Evolutionary conservation across 2,888 invertebrate species (phyloP).

Genomic region (Reticulitermes lucifugus): DNA sequence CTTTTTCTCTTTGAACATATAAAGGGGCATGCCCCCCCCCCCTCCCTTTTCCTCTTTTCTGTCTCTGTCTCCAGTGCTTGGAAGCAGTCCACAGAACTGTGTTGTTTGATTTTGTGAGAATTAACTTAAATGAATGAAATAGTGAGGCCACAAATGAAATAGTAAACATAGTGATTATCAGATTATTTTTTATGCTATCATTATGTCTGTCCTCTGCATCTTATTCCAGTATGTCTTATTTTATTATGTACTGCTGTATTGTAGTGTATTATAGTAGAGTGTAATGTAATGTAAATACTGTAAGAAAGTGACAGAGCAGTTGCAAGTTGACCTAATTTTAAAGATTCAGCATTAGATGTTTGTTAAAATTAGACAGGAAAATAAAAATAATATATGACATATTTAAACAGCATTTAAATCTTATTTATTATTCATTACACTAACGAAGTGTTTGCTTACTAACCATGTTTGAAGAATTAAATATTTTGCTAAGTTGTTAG

Average conservation of each 20-base stretch:
- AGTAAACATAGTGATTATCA: background rate
- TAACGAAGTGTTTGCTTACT: background rate
- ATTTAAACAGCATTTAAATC: background rate
- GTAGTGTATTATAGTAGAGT: background rate
- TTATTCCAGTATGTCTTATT: background rate
- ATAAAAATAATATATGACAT: background rate
- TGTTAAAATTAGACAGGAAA: slow-evolving; percentile 3
- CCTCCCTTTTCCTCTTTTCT: too few species aligned
- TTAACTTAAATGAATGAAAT: too few species aligned
- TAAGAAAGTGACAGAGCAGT: background rate
- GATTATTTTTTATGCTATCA: background rate
- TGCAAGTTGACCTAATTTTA: background rate
- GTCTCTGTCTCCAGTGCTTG: too few species aligned
- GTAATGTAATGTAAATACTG: background rate
- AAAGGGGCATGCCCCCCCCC: too few species aligned
- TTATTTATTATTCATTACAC: background rate
- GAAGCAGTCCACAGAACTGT: too few species aligned
- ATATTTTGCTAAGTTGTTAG: background rate
- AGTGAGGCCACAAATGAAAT: background rate
- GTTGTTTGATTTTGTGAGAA: too few species aligned
- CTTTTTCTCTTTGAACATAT: too few species aligned
- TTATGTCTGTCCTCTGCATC: background rate
- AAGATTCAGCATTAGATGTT: slow-evolving; percentile 6
- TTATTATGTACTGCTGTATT: background rate
- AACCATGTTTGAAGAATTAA: background rate